Evolutionary conservation across 1,140 invertebrate genomes (phyloP).

Genomic region (Maniola jurtina): DNA sequence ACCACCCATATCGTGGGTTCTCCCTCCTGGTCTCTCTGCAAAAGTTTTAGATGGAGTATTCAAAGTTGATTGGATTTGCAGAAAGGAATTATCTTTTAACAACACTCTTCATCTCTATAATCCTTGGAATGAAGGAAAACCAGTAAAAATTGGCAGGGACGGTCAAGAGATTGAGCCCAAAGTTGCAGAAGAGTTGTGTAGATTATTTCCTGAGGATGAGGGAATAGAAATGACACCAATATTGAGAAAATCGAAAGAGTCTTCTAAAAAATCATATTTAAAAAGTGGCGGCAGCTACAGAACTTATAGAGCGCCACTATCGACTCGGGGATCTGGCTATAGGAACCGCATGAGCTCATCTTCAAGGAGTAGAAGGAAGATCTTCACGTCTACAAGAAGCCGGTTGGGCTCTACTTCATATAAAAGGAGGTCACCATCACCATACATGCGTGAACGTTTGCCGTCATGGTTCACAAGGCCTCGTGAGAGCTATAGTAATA

Average conservation of each 20-base stretch:
- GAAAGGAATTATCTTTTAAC: constrained; percentile 95
- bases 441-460: constrained; percentile 65
- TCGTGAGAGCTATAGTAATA: constrained; percentile 72
- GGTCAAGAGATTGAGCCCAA: constrained; percentile 98
- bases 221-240: constrained; percentile 95
- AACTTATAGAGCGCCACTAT: constrained; percentile 70
- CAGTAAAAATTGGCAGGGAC: constrained; percentile 98
- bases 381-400: constrained; percentile 73
- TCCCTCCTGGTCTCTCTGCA: constrained; percentile 95
- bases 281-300: constrained; percentile 78
- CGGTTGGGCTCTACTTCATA: constrained; percentile 74
- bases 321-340: constrained; percentile 61
- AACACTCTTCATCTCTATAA: constrained; percentile 96
- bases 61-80: constrained; percentile 97
- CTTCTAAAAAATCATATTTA: constrained; percentile 82
- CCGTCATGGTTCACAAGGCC: constrained; percentile 73
- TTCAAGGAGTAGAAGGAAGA: constrained; percentile 76
- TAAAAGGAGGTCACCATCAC: constrained; percentile 80
- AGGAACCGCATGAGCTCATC: constrained; percentile 63
- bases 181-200: constrained; percentile 96
- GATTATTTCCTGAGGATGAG: constrained; percentile 96
- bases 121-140: constrained; percentile 99
- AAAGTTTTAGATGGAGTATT: constrained; percentile 97
- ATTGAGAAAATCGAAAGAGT: constrained; percentile 92
- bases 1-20: constrained; percentile 94